A percentile compares a stretch with the other conserved stretches of the same genome.
Conservation (phyloP, 2,113 vertebrate genomes). For the Engraulis encrasicolus region DNA sequence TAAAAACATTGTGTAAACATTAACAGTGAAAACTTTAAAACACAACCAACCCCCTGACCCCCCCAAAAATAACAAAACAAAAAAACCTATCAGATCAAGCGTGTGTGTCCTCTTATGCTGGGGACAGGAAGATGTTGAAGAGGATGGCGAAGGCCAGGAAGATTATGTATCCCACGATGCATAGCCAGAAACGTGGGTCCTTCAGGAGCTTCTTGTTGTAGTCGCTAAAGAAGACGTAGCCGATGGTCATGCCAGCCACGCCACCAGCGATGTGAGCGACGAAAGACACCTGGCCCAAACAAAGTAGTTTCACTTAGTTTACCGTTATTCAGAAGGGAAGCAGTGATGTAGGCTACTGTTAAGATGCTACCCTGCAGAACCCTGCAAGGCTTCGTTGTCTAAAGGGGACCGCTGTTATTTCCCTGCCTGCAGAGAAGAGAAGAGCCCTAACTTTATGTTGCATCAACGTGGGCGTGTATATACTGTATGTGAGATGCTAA, state of each 20-base stretch:
- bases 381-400: no score
- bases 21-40: not conserved
- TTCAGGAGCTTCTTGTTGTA: constrained; percentile 83
- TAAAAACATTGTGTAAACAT: not conserved
- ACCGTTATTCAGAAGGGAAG: no score
- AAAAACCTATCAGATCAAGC: constrained; percentile 2
- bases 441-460: no score
- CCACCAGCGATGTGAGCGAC: constrained; percentile 89
- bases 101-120: constrained; percentile 55
- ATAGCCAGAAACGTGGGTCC: constrained; percentile 87
- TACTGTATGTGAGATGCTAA: no score
- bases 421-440: no score
- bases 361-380: no score
- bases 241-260: constrained; percentile 88
- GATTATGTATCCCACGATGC: constrained; percentile 77
- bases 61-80: no score
- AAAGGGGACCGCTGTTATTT: no score
- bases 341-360: no score
- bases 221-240: constrained; percentile 88
- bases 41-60: no score
- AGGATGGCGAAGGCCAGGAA: constrained; percentile 83
- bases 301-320: not conserved
- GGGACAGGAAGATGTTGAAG: constrained; percentile 86
- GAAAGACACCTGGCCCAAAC: constrained; percentile 82
- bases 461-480: no score